These are phyloP conservation scores for Chelonus formosanus DNA, from an alignment of 2,888 invertebrate genomes.

Conservation along the genomic window DNA sequence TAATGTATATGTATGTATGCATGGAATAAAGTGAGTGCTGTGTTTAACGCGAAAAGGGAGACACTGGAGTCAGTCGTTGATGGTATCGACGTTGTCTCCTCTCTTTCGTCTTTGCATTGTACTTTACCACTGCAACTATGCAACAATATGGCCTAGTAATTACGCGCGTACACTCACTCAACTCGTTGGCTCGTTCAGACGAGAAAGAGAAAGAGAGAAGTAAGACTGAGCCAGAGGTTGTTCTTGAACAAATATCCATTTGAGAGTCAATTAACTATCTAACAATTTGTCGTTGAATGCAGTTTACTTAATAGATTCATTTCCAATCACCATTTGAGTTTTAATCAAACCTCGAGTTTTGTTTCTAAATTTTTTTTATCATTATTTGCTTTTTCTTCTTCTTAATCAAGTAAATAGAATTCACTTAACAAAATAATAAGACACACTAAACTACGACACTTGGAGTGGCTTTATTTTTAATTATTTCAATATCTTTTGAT, in stretches of 20 bases:
- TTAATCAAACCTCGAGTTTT: neutral
- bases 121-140: conserved; percentile 17
- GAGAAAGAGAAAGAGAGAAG: neutral
- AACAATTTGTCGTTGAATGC: conserved; percentile 5
- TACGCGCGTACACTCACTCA: conserved; percentile 23
- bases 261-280: conserved; percentile 8
- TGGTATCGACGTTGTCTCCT: conserved; percentile 26
- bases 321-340: neutral
- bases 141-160: conserved; percentile 27
- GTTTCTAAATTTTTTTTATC: neutral
- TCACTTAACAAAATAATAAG: too few species aligned
- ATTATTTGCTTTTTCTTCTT: neutral
- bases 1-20: too few species aligned
- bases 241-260: conserved; percentile 12
- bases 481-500: too few species aligned
- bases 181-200: neutral
- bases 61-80: conserved; percentile 16
- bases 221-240: conserved; percentile 2
- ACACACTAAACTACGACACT: too few species aligned
- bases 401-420: too few species aligned
- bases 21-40: neutral
- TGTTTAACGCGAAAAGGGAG: neutral
- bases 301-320: conserved; percentile 7
- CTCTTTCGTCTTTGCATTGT: conserved; percentile 11
- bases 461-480: too few species aligned